Evolutionary conservation across 2,888 invertebrate species (phyloP), one percentile per base, ranked within the genome.

Genomic region (Cephalotes varians): DNA sequence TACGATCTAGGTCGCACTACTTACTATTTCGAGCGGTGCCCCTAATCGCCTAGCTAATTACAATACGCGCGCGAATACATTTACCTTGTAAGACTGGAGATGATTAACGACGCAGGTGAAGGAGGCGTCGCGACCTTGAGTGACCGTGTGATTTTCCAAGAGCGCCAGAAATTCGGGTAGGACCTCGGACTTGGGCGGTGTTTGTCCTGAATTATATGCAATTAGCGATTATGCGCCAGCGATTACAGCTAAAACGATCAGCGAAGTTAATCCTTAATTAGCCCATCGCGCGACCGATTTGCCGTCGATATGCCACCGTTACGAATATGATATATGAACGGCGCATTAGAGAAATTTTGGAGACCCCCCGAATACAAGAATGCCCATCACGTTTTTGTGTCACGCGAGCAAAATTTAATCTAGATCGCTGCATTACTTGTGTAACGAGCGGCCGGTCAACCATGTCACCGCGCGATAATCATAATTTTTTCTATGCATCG

Each of bases 41-140:
- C 87, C 85, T 90, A 90, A 90, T 90, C 88, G 89, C 88, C 81
- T 82, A 62, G 76, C 84, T 88, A 90, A 89, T 90, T 90, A 90
- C 65, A 65, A 89, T 37, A 65, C 5, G 51, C 65, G 65, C 74
- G 60, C 67, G 81, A 72, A 60, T 84, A 87, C 85, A 88, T 84
- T 87, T 96, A 98, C 98, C 96, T 98, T 97, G 95, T 98, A 98
- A 93, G 96, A 96, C 88, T 97, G 98, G 90, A 98, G 96, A 95
- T 98, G 97, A 95, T 98, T 98, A 93, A 98, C 98, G 91, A 98
- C 97, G 94, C 98, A 98, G 72, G 98, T 98, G 95, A 98, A 98
- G 93, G 96, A 97, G 82, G 98, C 97, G 94, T 98, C 98, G 76
- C 98, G 96, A 81, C 98, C 98, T 95, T 98, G 98, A 77, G 97